These are phyloP conservation scores for Pelvicachromis taeniatus DNA, from an alignment of 2,113 vertebrate species.

Conservation along the genomic window DNA sequence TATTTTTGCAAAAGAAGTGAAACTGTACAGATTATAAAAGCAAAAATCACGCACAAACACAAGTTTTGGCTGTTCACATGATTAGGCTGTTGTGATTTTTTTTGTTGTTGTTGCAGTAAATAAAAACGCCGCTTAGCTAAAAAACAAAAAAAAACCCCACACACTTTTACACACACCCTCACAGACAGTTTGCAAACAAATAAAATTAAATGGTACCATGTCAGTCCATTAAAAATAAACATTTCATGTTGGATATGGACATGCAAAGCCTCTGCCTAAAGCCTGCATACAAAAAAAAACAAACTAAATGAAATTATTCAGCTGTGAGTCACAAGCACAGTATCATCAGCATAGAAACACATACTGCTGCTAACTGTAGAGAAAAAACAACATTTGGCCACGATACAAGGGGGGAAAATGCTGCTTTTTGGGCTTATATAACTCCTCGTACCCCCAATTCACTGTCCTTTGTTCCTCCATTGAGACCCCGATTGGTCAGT, in stretches of 20 bases:
- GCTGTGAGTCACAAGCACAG: background rate
- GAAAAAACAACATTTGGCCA: constrained; percentile 1
- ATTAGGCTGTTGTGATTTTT: constrained; percentile 28
- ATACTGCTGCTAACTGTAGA: background rate
- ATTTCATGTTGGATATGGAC: background rate
- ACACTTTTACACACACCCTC: background rate
- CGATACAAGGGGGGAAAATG: background rate
- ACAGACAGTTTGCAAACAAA: background rate
- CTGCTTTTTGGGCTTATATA: background rate
- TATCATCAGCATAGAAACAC: background rate
- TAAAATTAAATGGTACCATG: background rate
- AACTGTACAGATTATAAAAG: constrained; percentile 5
- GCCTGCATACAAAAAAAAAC: constrained; percentile 22
- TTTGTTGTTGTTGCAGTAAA: background rate
- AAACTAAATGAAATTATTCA: background rate
- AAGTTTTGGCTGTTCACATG: constrained; percentile 13
- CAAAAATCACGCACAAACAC: background rate
- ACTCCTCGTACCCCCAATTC: constrained; percentile 36
- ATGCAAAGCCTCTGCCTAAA: background rate
- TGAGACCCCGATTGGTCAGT: background rate
- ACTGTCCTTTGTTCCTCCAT: background rate
- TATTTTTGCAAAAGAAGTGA: background rate
- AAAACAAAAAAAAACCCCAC: background rate
- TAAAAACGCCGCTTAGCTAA: background rate
- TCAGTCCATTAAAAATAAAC: background rate